These are phyloP conservation scores for Dinothrombium tinctorium DNA, from an alignment of 1,140 invertebrate genomes.

Conservation along the genomic window DNA sequence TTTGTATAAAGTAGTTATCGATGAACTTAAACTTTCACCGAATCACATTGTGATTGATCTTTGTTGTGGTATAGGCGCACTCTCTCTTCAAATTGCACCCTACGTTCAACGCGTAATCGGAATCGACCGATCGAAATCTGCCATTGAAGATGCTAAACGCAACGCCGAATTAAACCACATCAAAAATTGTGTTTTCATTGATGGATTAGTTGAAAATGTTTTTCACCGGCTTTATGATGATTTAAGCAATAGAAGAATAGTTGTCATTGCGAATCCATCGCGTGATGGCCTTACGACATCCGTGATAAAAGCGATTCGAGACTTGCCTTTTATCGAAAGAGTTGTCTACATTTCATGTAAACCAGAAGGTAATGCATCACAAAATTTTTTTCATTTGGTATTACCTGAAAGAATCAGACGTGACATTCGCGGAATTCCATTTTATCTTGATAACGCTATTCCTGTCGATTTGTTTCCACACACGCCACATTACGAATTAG, in stretches of 20 bases:
- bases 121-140: slow-evolving; percentile 58
- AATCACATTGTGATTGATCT: slow-evolving; percentile 62
- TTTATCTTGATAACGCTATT: slow-evolving; percentile 48
- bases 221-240: slow-evolving; percentile 35
- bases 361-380: slow-evolving; percentile 35
- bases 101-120: slow-evolving; percentile 38
- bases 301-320: slow-evolving; percentile 48
- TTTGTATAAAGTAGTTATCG: slow-evolving; percentile 55
- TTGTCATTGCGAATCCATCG: slow-evolving; percentile 87
- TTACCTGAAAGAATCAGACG: neutral
- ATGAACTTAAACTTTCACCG: slow-evolving; percentile 29
- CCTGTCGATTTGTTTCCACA: slow-evolving; percentile 86
- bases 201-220: slow-evolving; percentile 68
- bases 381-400: slow-evolving; percentile 53
- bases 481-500: slow-evolving; percentile 64
- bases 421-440: slow-evolving; percentile 19
- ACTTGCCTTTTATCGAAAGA: slow-evolving; percentile 41
- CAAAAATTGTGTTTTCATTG: slow-evolving; percentile 61
- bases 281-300: slow-evolving; percentile 52
- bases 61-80: slow-evolving; percentile 93
- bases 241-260: slow-evolving; percentile 24
- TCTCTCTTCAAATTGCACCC: slow-evolving; percentile 41
- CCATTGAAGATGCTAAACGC: slow-evolving; percentile 62
- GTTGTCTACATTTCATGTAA: slow-evolving; percentile 79
- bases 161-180: slow-evolving; percentile 55